Evolutionary conservation across 1,140 invertebrate species (phyloP).

Genomic region (Leptestheria dahalacensis): DNA sequence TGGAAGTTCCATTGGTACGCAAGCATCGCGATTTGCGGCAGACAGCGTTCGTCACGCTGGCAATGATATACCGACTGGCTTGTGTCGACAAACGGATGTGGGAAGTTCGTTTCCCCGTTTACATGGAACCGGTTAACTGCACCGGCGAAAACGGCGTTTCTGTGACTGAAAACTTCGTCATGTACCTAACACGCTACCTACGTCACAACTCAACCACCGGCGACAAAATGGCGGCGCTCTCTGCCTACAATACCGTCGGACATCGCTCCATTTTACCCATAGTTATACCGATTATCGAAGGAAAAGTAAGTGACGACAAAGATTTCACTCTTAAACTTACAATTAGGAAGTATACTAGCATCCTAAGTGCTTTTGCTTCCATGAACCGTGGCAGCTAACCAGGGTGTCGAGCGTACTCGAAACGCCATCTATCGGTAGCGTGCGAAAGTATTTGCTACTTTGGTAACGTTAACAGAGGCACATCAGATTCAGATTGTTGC

Average conservation of each 20-base stretch:
- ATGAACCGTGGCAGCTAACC: too few relatives aligned
- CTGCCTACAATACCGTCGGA: conserved; percentile 20
- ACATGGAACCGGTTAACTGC: not conserved
- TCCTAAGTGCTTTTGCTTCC: not conserved
- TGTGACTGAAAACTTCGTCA: not conserved
- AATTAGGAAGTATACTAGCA: not conserved
- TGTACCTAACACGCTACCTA: not conserved
- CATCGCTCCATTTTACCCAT: conserved; percentile 17
- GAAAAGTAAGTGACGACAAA: conserved; percentile 5
- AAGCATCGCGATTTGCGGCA: not conserved
- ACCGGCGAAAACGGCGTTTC: not conserved
- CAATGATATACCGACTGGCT: conserved; percentile 18
- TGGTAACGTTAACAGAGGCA: not conserved
- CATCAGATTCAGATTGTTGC: not conserved
- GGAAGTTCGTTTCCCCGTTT: conserved; percentile 20
- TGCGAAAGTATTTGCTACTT: too few relatives aligned
- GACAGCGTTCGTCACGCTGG: conserved; percentile 3
- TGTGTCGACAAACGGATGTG: conserved; percentile 18
- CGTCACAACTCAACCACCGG: not conserved
- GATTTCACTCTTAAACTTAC: not conserved
- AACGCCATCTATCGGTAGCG: too few relatives aligned
- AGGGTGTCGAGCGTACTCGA: too few relatives aligned
- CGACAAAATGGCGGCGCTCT: conserved; percentile 11
- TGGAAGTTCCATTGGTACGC: not conserved
- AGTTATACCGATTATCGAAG: conserved; percentile 19